Evolutionary conservation across 2,888 invertebrate species (phyloP).

Genomic region (Nebria brevicollis): DNA sequence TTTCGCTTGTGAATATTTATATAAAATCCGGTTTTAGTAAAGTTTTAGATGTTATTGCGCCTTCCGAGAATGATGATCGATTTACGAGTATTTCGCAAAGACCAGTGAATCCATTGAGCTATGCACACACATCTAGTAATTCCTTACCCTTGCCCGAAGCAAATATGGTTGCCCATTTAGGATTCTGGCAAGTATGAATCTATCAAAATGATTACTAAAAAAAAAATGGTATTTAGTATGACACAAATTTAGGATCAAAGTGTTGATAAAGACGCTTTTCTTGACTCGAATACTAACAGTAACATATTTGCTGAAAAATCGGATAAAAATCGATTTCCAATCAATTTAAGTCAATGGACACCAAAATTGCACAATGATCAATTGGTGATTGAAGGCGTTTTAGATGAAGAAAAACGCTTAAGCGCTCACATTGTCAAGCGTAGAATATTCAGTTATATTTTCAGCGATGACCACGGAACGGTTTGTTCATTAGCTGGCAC

Average conservation of each 20-base stretch:
- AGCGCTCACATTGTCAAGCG: neutral
- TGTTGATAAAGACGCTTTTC: neutral
- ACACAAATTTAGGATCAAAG: neutral
- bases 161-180: constrained; percentile 16
- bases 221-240: neutral
- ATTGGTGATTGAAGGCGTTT: constrained; percentile 6
- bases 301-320: neutral
- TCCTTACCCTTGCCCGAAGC: constrained; percentile 11
- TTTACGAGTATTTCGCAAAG: constrained; percentile 32
- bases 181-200: constrained; percentile 29
- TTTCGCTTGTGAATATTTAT: neutral
- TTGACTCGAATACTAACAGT: neutral
- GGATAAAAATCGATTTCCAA: neutral
- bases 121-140: neutral
- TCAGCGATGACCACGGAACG: constrained; percentile 13
- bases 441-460: constrained; percentile 19
- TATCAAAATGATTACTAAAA: neutral
- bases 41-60: neutral
- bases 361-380: neutral
- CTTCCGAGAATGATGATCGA: constrained; percentile 6
- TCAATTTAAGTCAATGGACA: neutral
- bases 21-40: neutral
- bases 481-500: constrained; percentile 25
- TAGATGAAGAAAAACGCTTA: neutral
- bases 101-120: constrained; percentile 27